Evolutionary conservation across 2,797 vertebrate species (phyloP).

Genomic region (Xenopus petersii): DNA sequence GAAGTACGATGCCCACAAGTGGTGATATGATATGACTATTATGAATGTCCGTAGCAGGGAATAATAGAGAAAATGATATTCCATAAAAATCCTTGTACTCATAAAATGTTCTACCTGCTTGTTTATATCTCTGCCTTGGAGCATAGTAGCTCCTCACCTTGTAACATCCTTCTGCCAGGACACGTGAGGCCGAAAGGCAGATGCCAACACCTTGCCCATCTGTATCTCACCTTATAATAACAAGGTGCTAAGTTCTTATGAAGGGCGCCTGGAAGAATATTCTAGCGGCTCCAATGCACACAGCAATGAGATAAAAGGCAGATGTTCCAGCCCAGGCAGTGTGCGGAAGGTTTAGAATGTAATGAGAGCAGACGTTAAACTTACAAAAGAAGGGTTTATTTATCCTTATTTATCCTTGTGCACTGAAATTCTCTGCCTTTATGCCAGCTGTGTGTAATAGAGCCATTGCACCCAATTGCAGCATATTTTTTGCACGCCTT

Average conservation of each 20-base stretch:
- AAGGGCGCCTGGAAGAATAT: conserved; percentile 1
- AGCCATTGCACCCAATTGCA: too few species aligned
- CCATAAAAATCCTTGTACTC: too few species aligned
- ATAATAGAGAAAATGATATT: too few species aligned
- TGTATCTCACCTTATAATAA: conserved; percentile 41
- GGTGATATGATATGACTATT: too few species aligned
- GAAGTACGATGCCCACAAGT: too few species aligned
- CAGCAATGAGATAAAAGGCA: neutral
- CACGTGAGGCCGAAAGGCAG: conserved; percentile 22
- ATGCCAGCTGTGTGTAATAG: too few species aligned
- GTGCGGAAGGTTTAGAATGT: neutral
- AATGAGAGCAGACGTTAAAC: too few species aligned
- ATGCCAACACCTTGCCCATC: conserved; percentile 42
- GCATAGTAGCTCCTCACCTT: conserved; percentile 27
- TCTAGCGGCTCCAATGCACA: neutral
- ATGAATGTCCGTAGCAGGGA: too few species aligned
- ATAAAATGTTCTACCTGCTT: neutral
- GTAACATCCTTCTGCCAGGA: conserved; percentile 37
- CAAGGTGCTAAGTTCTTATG: conserved; percentile 7
- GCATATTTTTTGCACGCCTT: too few species aligned
- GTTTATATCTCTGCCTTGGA: neutral
- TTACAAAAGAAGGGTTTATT: too few species aligned
- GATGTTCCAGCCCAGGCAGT: neutral
- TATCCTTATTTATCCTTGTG: too few species aligned
- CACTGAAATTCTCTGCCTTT: too few species aligned